These are phyloP conservation scores for Bathynomus jamesi DNA, from an alignment of 1,140 invertebrate genomes.

Conservation along the genomic window DNA sequence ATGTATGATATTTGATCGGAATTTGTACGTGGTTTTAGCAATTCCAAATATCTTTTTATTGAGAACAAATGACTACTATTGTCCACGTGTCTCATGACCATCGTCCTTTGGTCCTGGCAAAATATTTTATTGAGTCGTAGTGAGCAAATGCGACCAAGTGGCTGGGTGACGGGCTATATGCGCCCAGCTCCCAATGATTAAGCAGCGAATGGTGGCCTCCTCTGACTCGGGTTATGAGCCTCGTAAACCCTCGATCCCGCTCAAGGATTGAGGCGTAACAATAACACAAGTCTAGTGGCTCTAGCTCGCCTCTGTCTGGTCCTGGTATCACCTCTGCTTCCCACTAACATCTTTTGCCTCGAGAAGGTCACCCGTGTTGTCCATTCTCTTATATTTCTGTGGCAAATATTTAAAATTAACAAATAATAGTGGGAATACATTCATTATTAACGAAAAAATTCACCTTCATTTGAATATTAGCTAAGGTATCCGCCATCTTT, in stretches of 20 bases:
- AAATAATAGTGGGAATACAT: not conserved
- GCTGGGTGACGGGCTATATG: constrained; percentile 36
- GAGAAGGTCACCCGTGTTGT: constrained; percentile 28
- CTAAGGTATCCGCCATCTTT: not conserved
- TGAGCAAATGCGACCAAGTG: constrained; percentile 29
- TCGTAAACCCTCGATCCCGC: constrained; percentile 38
- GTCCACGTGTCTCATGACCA: not conserved
- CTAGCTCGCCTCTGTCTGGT: constrained; percentile 18
- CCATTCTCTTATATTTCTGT: constrained; percentile 27
- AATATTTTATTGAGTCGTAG: not conserved
- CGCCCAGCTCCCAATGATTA: constrained; percentile 37
- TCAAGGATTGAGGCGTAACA: constrained; percentile 39
- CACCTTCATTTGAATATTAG: not conserved
- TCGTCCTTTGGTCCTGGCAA: not conserved
- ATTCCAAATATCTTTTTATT: too few species aligned
- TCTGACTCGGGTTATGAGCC: constrained; percentile 38
- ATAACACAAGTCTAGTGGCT: constrained; percentile 32
- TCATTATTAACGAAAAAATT: not conserved
- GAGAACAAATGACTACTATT: too few species aligned
- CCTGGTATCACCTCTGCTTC: constrained; percentile 13
- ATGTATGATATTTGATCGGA: too few species aligned
- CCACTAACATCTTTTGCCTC: constrained; percentile 27
- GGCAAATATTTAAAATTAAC: not conserved
- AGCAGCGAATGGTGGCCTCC: constrained; percentile 36
- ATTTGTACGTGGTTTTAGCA: too few species aligned